A percentile compares a stretch with the other conserved stretches of the same genome.
Evolutionary conservation across 2,888 invertebrate species (phyloP).

Genomic region (Holacanthella duospinosa): DNA sequence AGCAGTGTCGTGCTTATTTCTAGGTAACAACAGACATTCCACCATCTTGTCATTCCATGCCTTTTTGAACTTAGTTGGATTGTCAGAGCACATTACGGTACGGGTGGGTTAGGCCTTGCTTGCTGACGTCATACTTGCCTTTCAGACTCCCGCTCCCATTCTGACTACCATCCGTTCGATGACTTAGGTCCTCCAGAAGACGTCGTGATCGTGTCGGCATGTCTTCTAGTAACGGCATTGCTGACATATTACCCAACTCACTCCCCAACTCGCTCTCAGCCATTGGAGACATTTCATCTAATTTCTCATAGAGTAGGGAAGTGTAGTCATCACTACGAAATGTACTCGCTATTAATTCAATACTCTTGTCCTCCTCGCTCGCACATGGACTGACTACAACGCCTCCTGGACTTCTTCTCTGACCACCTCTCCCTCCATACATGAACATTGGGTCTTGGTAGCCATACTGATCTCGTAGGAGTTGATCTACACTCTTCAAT

Average conservation of each 20-base stretch:
- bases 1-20: conserved; percentile 11
- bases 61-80: conserved; percentile 26
- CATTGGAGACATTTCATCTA: conserved; percentile 43
- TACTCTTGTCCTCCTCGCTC: conserved; percentile 45
- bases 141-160: conserved; percentile 18
- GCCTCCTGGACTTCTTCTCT: conserved; percentile 19
- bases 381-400: conserved; percentile 32
- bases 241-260: conserved; percentile 44
- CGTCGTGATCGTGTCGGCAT: conserved; percentile 49
- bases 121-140: conserved; percentile 38
- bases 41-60: conserved; percentile 20
- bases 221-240: conserved; percentile 51
- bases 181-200: conserved; percentile 43
- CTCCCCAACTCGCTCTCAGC: conserved; percentile 41
- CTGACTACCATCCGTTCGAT: conserved; percentile 1
- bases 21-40: conserved; percentile 16
- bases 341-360: conserved; percentile 45
- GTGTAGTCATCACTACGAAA: conserved; percentile 45
- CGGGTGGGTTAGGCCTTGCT: conserved; percentile 36
- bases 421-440: conserved; percentile 15
- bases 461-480: conserved; percentile 39
- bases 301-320: conserved; percentile 42
- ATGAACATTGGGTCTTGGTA: conserved; percentile 10
- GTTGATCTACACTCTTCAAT: conserved; percentile 43
- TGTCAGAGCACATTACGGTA: conserved; percentile 38